phyloP scores from a whole-genome alignment of 1,140 invertebrate species.

The Solenopsis fugax region DNA sequence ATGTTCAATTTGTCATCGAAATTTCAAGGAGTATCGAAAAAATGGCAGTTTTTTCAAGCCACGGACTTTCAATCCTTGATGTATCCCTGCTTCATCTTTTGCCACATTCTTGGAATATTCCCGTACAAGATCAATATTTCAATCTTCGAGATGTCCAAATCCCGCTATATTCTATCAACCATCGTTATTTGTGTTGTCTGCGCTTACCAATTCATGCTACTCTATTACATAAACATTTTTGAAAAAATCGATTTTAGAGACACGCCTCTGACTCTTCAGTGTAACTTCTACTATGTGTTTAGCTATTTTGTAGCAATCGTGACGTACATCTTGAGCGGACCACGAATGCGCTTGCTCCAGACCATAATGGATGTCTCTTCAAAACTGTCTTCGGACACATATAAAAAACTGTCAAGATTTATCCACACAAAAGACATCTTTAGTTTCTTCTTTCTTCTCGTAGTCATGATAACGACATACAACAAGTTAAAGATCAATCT shows the following conservation, averaged over 20 bases:
- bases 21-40: conserved; percentile 13
- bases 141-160: conserved; percentile 51
- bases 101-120: conserved; percentile 68
- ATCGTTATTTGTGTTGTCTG: conserved; percentile 50
- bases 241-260: neutral
- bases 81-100: conserved; percentile 65
- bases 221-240: conserved; percentile 73
- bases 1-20: neutral
- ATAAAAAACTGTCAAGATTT: conserved; percentile 67
- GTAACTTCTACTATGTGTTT: conserved; percentile 72
- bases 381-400: conserved; percentile 69
- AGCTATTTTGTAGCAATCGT: conserved; percentile 36
- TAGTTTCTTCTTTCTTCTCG: conserved; percentile 70
- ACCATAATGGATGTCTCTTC: conserved; percentile 65
- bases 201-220: neutral
- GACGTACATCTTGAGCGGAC: conserved; percentile 48
- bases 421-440: conserved; percentile 79
- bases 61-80: conserved; percentile 60
- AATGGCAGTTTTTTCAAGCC: conserved; percentile 61
- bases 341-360: conserved; percentile 70
- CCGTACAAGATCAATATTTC: conserved; percentile 61
- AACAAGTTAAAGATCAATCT: conserved; percentile 35
- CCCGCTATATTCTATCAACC: conserved; percentile 49
- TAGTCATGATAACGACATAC: conserved; percentile 35
- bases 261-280: conserved; percentile 65